Evolutionary conservation across 2,113 vertebrate species (phyloP), one percentile per base, ranked within the genome.

Genomic region (Thunnus thynnus): DNA sequence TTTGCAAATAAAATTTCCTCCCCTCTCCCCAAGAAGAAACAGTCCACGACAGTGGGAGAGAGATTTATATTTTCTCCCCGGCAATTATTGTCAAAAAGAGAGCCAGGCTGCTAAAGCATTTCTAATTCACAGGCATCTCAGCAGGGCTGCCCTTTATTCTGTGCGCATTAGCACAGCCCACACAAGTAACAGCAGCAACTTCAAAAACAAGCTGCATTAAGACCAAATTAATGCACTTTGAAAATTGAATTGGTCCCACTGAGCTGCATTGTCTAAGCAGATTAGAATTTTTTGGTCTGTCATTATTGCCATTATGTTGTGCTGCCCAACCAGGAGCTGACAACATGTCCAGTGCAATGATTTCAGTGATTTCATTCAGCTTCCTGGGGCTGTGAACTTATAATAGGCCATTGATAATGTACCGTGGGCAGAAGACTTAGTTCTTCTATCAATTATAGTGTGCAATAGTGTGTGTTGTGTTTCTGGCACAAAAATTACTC

Each of bases 191-290:
- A 30, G 64, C 82, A 76, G 84, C 27, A 20, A 56, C 52, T 76
- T 88, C 50, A 82, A 76, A 92, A 91, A 84, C 71, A 82, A 79
- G 69, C 67, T 76, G 67, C 72, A 85, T 89, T 84, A 83, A 89
- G 46, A 83, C 68, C 32, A 72, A 76, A 82, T 84, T 76, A 81
- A 83, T 85, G 70, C 44, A 47, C 77, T 76, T 78, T 78, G 55
- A 58, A 87, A 81, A 83, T 70, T 63, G 75, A 86, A 84, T 71
- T 55, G 62, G 69, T 82, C 79, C 55, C 64, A 70, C 78, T 72
- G 70, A 76, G 82, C 52, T 66, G 13, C 63, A 44, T 52, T 76
- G 51, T 76, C 66, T 58, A 64, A 86, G 63, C 64, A 72, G 51
- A 80, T 88, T 77, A 76, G 25, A 72, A 25, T 82, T 87, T 61